Conservation (phyloP, 2,113 vertebrate genomes). For the Pygathrix nemaeus region DNA sequence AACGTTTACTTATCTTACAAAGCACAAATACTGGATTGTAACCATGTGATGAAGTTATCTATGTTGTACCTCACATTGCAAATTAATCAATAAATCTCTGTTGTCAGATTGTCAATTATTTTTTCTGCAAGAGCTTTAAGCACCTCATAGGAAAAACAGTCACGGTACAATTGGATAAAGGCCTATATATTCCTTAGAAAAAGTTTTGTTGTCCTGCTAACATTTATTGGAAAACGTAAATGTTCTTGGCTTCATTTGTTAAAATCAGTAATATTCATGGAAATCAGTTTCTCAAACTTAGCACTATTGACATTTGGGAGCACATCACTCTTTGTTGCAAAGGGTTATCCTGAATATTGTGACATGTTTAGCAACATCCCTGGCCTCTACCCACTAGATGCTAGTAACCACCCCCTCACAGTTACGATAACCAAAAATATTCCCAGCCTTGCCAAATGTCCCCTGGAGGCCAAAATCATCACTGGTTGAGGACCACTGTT, state of each 20-base stretch:
- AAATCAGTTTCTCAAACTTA: not conserved
- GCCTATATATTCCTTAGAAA: not conserved
- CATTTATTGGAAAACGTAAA: not conserved
- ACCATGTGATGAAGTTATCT: slow-evolving; percentile 80
- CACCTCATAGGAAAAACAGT: not conserved
- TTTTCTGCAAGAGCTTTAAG: not conserved
- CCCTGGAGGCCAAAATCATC: not conserved
- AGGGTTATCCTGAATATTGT: not conserved
- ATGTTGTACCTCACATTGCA: slow-evolving; percentile 80
- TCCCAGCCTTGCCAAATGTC: not conserved
- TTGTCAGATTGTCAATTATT: slow-evolving; percentile 38
- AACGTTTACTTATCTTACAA: slow-evolving; percentile 83
- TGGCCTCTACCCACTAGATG: not conserved
- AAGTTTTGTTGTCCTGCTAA: not conserved
- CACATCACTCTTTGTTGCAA: not conserved
- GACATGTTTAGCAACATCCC: not conserved
- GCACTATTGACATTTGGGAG: not conserved
- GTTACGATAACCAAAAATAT: not conserved
- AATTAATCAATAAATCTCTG: slow-evolving; percentile 85
- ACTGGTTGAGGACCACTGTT: not conserved
- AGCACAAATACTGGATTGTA: slow-evolving; percentile 86
- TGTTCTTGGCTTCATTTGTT: not conserved
- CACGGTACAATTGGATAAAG: not conserved
- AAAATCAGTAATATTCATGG: not conserved
- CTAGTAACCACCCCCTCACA: too few relatives aligned